Evolutionary conservation across 2,797 vertebrate species (phyloP), one percentile per base, ranked within the genome.

Genomic region (Catharus ustulatus): DNA sequence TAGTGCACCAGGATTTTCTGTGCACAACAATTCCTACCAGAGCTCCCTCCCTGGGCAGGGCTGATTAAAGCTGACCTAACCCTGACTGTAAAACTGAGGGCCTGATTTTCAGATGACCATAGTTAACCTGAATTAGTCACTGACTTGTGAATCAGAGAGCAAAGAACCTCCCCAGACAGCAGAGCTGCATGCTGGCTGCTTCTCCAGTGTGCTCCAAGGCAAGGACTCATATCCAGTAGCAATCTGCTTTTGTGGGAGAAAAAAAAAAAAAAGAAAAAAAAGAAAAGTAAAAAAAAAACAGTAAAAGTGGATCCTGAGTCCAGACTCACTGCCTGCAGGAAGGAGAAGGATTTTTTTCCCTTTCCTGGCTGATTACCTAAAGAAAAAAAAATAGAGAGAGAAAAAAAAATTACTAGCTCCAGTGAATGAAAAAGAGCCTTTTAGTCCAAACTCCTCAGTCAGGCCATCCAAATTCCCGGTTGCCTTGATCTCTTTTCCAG

Each of bases 401-500:
- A 34, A 3, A 43, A 30, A 30, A 78, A 90, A 52, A 61, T 27
- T 26, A 91, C 66, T 79, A 94, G 30, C 48, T 94, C 42, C 73
- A 95, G 52, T 94, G 93, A 96, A 94, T 97, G 86, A 95, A 95
- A 97, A 94, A 93, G 72, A 92, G 66, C 64, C 45, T 87, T 94
- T 94, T 22, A 93, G 69, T 87, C 59, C 79, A 68, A 94, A 93
- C 1, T 24, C 38, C 51, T 66, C 29, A 17, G 76, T 64, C 74
- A 90, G 74, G 86, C 80, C 82, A 87, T 93, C 93, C 94, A 96
- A 81, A 93, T 73, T 88, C 87, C 84, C 5, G 1, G 52, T 89
- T 91, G 82, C 90, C 87, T 97, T 96, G 95, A 96, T 96, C 88
- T 96, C 93, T 93, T 93, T 96, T 94, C 96, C 94, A 96, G 76